Evolutionary conservation across 92 coral and sea anemone species (phyloP).

Genomic region (Epizoanthus ramosus): DNA sequence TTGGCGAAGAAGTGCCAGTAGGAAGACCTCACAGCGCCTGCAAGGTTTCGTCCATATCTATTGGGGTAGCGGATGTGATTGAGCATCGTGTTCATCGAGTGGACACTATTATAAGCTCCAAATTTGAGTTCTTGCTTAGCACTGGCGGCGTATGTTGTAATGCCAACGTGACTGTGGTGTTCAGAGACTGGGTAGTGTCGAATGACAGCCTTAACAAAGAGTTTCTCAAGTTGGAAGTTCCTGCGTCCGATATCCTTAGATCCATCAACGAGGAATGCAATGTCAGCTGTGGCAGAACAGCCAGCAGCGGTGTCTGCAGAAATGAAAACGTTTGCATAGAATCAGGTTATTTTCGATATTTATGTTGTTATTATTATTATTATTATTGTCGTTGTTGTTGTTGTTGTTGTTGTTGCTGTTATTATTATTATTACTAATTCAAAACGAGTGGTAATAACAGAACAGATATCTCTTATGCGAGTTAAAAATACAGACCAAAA

Average conservation of each 20-base stretch:
- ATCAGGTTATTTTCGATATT: not conserved
- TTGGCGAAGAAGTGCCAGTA: constrained; percentile 63
- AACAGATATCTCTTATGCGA: no score
- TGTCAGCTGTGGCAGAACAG: constrained; percentile 86
- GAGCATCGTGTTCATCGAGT: constrained; percentile 15
- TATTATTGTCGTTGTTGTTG: no score
- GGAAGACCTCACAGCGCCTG: constrained; percentile 63
- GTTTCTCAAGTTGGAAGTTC: constrained; percentile 81
- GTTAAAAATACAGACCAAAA: no score
- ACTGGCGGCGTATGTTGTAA: constrained; percentile 70
- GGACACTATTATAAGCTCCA: not conserved
- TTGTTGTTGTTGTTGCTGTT: no score
- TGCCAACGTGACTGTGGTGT: constrained; percentile 89
- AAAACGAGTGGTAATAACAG: no score
- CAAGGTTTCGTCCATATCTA: constrained; percentile 76
- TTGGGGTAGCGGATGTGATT: constrained; percentile 54
- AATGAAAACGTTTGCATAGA: not conserved
- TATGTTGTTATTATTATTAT: no score
- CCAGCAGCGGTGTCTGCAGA: constrained; percentile 32
- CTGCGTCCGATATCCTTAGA: constrained; percentile 77
- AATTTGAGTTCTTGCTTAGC: constrained; percentile 62
- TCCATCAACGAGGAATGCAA: constrained; percentile 94
- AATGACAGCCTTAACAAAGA: constrained; percentile 67
- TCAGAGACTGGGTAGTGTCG: constrained; percentile 81
- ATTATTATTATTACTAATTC: no score